phyloP scores from a whole-genome alignment of 2,888 invertebrate species.

The Volucella inanis region DNA sequence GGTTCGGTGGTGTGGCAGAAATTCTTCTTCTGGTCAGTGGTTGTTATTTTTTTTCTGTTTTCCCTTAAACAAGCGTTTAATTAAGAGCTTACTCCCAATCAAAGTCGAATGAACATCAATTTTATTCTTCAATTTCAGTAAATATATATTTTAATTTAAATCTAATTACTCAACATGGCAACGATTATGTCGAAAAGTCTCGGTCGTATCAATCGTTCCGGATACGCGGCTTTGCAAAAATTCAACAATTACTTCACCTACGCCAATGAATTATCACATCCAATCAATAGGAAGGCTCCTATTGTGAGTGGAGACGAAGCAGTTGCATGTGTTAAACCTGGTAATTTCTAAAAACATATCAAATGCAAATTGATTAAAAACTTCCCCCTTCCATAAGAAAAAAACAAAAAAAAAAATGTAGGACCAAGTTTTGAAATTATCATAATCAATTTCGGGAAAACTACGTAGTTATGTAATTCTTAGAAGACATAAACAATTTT shows the following conservation, averaged over 20 bases:
- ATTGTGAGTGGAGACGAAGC: conserved; percentile 90
- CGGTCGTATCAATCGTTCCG: conserved; percentile 59
- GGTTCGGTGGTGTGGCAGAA: conserved; percentile 39
- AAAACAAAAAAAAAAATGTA: not conserved
- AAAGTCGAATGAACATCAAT: not conserved
- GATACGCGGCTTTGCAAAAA: conserved; percentile 71
- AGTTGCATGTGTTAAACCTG: conserved; percentile 90
- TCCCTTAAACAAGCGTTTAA: conserved; percentile 12
- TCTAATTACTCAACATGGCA: conserved; percentile 58
- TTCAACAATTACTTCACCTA: conserved; percentile 88
- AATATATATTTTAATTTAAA: conserved; percentile 18
- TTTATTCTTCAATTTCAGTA: conserved; percentile 43
- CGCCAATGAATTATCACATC: conserved; percentile 91
- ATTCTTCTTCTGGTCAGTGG: conserved; percentile 8
- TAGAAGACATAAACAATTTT: conserved; percentile 15
- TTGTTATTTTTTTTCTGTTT: not conserved
- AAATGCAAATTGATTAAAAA: conserved; percentile 6
- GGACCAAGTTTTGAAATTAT: no score
- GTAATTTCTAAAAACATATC: conserved; percentile 84
- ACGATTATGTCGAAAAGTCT: conserved; percentile 66
- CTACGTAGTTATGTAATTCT: conserved; percentile 52
- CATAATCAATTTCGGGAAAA: not conserved
- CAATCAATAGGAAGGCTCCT: conserved; percentile 89
- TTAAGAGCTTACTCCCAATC: conserved; percentile 2
- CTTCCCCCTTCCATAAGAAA: not conserved